phyloP scores from a whole-genome alignment of 1,140 invertebrate genomes.

The Agrypnia vestita region DNA sequence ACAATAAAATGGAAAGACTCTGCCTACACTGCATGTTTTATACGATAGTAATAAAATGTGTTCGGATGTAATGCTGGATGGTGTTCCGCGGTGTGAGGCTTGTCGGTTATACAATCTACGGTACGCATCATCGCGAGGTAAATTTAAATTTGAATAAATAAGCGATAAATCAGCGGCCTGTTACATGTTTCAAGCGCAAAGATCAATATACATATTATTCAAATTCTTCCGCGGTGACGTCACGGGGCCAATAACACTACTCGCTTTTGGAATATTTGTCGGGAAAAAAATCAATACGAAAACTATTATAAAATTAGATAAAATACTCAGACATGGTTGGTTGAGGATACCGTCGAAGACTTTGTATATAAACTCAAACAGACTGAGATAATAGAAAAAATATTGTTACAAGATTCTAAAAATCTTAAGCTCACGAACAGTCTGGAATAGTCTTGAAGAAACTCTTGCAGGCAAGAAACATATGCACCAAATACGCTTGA shows the following conservation, averaged over 20 bases:
- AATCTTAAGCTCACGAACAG: too few species aligned
- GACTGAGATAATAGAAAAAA: too few species aligned
- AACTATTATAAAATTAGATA: conserved; percentile 9
- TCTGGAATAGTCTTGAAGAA: too few species aligned
- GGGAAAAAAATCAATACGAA: conserved; percentile 22
- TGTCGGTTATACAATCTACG: conserved; percentile 4
- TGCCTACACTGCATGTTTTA: too few species aligned
- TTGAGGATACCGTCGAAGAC: too few species aligned
- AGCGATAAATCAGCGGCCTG: conserved; percentile 58
- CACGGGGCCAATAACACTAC: conserved; percentile 55
- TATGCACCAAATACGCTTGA: too few species aligned
- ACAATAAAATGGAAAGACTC: too few species aligned
- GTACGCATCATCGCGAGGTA: conserved; percentile 49
- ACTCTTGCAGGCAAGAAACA: too few species aligned
- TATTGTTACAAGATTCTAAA: too few species aligned
- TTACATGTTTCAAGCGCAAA: conserved; percentile 56
- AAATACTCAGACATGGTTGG: too few species aligned
- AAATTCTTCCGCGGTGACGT: conserved; percentile 56
- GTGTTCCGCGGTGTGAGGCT: neutral
- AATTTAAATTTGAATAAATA: conserved; percentile 61
- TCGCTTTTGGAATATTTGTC: neutral
- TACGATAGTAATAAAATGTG: neutral
- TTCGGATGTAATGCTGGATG: neutral
- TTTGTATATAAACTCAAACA: too few species aligned
- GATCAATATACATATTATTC: conserved; percentile 61